A percentile compares a stretch with the other conserved stretches of the same genome.
phyloP scores from a whole-genome alignment of 2,113 vertebrate species.

The Garra rufa region DNA sequence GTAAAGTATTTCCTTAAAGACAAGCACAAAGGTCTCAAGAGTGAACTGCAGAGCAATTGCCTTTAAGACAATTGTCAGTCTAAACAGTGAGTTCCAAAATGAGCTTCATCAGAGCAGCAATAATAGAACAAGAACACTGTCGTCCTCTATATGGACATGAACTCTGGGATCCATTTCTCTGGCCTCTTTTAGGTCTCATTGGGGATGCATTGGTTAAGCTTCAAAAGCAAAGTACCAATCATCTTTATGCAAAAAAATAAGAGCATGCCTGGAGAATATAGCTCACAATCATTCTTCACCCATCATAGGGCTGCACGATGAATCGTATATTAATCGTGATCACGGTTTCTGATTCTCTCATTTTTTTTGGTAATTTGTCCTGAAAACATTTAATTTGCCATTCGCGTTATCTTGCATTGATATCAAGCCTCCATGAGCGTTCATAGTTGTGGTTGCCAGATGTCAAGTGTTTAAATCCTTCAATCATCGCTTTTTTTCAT shows the following conservation, averaged over 20 bases:
- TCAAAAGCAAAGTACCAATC: conserved; percentile 11
- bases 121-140: conserved; percentile 24
- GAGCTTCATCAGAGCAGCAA: conserved; percentile 37
- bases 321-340: neutral
- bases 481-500: too few relatives aligned
- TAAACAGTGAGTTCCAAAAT: neutral
- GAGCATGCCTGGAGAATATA: conserved; percentile 42
- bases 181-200: neutral
- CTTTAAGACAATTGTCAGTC: neutral
- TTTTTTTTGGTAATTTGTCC: neutral
- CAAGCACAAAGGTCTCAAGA: conserved; percentile 21
- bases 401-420: too few relatives aligned
- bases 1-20: neutral
- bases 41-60: neutral
- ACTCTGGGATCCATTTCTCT: conserved; percentile 36
- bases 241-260: conserved; percentile 49
- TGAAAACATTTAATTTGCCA: too few relatives aligned
- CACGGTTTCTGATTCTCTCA: neutral
- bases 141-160: conserved; percentile 18
- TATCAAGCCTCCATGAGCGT: too few relatives aligned
- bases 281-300: conserved; percentile 13
- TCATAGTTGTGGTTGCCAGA: too few relatives aligned
- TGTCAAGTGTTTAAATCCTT: too few relatives aligned
- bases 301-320: neutral
- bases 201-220: conserved; percentile 8